Evolutionary conservation across 2,797 vertebrate genomes (phyloP).

Genomic region (Crenuchus spilurus): DNA sequence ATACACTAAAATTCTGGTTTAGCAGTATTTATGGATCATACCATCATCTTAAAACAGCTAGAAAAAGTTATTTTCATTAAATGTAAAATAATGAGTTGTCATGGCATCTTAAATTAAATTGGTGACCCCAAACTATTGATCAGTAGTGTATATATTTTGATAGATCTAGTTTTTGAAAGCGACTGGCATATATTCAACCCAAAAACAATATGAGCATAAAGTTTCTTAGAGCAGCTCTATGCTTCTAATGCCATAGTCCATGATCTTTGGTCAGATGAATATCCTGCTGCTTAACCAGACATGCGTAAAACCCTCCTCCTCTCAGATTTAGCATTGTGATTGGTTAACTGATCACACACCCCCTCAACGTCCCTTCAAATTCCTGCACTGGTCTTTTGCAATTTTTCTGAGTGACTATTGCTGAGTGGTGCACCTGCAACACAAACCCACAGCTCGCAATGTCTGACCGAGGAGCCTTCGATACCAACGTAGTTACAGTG

Average conservation of each 20-base stretch:
- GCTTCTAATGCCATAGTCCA: background rate
- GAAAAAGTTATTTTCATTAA: no score
- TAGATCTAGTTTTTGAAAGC: no score
- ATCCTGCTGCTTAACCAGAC: conserved; percentile 16
- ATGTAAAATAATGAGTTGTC: no score
- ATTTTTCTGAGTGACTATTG: background rate
- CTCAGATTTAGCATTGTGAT: background rate
- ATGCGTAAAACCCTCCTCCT: conserved; percentile 13
- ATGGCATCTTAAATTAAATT: no score
- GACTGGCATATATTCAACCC: no score
- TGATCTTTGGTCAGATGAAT: conserved; percentile 17
- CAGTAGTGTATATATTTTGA: no score
- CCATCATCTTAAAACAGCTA: no score
- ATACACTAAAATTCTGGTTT: no score
- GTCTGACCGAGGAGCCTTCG: conserved; percentile 84
- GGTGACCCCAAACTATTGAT: no score
- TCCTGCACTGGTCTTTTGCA: background rate
- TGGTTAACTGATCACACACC: conserved; percentile 23
- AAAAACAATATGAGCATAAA: background rate
- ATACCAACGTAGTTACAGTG: conserved; percentile 90
- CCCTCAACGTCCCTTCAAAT: conserved; percentile 12
- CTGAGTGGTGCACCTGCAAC: background rate
- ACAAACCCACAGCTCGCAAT: conserved; percentile 65
- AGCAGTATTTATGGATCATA: no score
- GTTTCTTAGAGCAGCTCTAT: background rate